Base-by-base conservation (phyloP, 35 echinoderm and acorn worm species). In the Apostichopus californicus region DNA sequence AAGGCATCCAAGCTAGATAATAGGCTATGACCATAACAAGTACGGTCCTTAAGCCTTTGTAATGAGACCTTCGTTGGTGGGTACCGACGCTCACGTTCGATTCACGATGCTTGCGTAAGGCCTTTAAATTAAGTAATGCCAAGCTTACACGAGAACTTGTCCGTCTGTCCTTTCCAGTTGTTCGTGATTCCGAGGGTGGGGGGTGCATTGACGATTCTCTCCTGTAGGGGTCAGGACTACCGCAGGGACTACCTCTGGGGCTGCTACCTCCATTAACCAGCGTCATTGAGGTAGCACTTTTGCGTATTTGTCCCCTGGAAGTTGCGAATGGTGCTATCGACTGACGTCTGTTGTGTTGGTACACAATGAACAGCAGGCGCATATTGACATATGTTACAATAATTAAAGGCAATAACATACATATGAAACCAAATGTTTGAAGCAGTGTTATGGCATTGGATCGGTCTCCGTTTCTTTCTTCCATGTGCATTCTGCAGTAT, bases 1-100 rank as follows among this genome's bases (percentile, higher is more conserved):
- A 18, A 14, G 89, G 89, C 89, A 91, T 91, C 89, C 89, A 91
- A 1, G 89, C 89, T 57, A 91, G 53, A 54, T 91, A 90, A 78
- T 90, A 90, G 0, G 73, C 88, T 13, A 90, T 77, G 1, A 90
- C 73, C 88, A 90, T 90, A 1, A 90, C 88, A n/a, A 90, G 52
- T 13, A 90, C 71, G 5, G 88, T 90, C 20, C 88, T 15, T 28
- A 90, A 73, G 14, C 88, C 88, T 46, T 90, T 90, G 57, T 90
- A 90, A 23, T 90, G 88, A 7, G 88, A 90, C 54, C 73, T 73
- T 34, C 88, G 66, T 75, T 90, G 88, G n/a, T 58, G 55, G 21
- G 88, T 90, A n/a, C 28, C 56, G 14, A 28, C 57, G 18, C 89
- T 91, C 20, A 77, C 56, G 1, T 73, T 91, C n/a, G 89, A 91